Evolutionary conservation across 64 coral and sea anemone genomes (phyloP).

Genomic region (Stichodactyla mertensii): DNA sequence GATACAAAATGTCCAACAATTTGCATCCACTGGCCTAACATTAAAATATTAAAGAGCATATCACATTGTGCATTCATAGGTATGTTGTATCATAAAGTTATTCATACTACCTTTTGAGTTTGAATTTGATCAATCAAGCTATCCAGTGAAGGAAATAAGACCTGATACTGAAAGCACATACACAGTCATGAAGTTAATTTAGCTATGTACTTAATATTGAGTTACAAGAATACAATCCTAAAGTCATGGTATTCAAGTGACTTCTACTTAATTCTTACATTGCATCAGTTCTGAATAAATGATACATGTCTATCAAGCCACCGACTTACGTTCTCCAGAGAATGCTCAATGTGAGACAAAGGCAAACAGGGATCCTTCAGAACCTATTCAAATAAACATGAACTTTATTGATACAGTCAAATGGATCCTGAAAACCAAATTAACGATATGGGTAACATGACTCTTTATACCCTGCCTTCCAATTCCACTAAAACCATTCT

Average conservation of each 20-base stretch:
- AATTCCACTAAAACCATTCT: conserved; percentile 66
- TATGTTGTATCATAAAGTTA: background rate
- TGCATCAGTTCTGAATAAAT: no score
- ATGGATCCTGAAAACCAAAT: background rate
- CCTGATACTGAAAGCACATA: conserved; percentile 63
- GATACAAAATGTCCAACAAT: conserved; percentile 52
- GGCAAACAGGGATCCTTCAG: conserved; percentile 77
- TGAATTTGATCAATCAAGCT: conserved; percentile 68
- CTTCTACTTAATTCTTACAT: no score
- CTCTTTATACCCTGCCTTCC: conserved; percentile 59
- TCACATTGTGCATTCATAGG: background rate
- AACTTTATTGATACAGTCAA: background rate
- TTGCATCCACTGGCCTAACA: conserved; percentile 50
- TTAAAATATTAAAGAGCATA: background rate
- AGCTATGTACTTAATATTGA: background rate
- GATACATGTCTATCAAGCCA: no score
- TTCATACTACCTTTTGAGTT: conserved; percentile 44
- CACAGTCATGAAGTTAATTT: background rate
- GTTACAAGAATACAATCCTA: no score
- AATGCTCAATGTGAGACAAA: conserved; percentile 74
- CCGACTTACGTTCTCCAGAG: conserved; percentile 55
- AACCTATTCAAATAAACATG: conserved; percentile 19
- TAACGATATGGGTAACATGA: no score
- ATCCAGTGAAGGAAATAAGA: conserved; percentile 65
- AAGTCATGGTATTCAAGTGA: no score